phyloP scores from a whole-genome alignment of 2,888 invertebrate species.

The Oxytorus armatus region DNA sequence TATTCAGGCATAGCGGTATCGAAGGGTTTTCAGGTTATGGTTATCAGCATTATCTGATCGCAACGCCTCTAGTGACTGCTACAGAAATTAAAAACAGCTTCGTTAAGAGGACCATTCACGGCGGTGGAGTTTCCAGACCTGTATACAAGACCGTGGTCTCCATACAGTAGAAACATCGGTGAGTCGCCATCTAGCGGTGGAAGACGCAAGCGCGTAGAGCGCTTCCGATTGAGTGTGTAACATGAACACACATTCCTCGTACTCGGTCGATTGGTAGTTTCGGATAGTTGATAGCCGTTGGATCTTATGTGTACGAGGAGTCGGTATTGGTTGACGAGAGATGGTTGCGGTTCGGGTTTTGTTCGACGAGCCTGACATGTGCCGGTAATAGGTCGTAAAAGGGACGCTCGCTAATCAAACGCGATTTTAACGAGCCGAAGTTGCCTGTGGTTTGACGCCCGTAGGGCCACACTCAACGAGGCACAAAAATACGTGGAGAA shows the following conservation, averaged over 20 bases:
- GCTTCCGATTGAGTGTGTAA: too few relatives aligned
- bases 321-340: constrained; percentile 25
- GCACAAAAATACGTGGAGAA: constrained; percentile 15
- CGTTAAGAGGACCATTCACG: too few relatives aligned
- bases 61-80: too few relatives aligned
- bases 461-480: constrained; percentile 23
- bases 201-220: constrained; percentile 27
- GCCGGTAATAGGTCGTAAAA: constrained; percentile 73
- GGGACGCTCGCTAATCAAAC: constrained; percentile 73
- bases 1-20: too few relatives aligned
- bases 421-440: constrained; percentile 74
- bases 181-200: constrained; percentile 16
- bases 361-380: constrained; percentile 68
- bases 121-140: too few relatives aligned
- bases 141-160: too few relatives aligned
- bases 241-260: constrained; percentile 25
- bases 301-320: constrained; percentile 31
- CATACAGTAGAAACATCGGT: neutral
- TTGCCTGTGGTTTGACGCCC: constrained; percentile 57
- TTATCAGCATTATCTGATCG: too few relatives aligned
- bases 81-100: too few relatives aligned
- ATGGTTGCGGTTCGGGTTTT: constrained; percentile 57
- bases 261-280: constrained; percentile 56
- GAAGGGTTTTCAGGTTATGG: too few relatives aligned
- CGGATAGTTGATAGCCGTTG: constrained; percentile 61